Base-by-base conservation (phyloP, 2,797 vertebrate genomes). In the Heterohyrax brucei region DNA sequence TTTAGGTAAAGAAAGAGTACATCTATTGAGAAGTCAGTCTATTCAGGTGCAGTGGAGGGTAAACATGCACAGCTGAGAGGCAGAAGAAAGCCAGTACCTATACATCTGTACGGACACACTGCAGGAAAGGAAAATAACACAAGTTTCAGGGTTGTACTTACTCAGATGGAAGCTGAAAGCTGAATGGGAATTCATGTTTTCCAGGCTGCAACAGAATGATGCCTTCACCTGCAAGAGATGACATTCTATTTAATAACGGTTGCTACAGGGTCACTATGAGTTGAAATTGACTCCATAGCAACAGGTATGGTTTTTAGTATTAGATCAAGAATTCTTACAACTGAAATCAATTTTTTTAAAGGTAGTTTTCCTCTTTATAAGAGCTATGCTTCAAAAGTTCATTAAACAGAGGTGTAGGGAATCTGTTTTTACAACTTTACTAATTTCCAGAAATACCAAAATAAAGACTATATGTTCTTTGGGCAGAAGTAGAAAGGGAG, bases 121-220 rank as follows among this genome's bases (percentile, higher is more conserved):
- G 33, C 46, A 56, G 78, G 46, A 28, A 59, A 26, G 56, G 56
- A 21, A 33, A 33, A 64, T 7, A 22, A 16, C 12, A 76, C 19
- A 66, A 10, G 64, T 19, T 68, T 77, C 3, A 44, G 19, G 72
- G 90, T 16, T 96, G 90, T 92, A 98, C 99, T 99, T 98, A 99
- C 99, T 98, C 98, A 92, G 98, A 98, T 73, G 99, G 99, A 64
- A 99, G 98, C 44, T 98, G 98, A 96, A 99, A 99, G 93, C 98
- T 98, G 97, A 99, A 99, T 1, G 98, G 98, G 97, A 99, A 98
- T 97, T 98, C 98, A 0, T 99, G 98, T 95, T 98, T 98, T 85
- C 99, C 99, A 94, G 98, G 98, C 70, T 98, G 96, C 53, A 99
- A 91, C 50, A 98, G 98, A 96, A 98, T 93, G 97, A 98, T 96